phyloP scores from a whole-genome alignment of 1,140 invertebrate species.

The Euura lappo region DNA sequence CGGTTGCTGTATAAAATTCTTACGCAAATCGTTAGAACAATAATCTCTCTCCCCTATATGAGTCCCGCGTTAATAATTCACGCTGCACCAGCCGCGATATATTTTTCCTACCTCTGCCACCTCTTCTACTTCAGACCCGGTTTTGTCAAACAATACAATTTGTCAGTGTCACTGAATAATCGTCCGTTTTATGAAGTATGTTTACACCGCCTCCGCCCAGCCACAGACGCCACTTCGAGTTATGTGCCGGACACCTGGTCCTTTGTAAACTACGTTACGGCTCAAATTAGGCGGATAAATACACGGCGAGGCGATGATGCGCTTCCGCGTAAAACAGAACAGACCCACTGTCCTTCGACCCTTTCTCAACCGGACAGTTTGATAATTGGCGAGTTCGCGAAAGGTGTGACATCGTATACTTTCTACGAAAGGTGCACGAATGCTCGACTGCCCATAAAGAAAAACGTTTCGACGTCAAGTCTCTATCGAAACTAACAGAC shows the following conservation, averaged over 20 bases:
- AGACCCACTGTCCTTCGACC: no score
- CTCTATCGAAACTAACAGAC: no score
- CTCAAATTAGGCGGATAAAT: slow-evolving; percentile 13
- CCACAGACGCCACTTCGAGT: background rate
- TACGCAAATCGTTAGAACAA: slow-evolving; percentile 31
- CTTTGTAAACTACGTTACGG: background rate
- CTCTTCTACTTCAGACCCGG: background rate
- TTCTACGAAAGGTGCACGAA: no score
- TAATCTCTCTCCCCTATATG: slow-evolving; percentile 25
- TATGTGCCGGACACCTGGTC: slow-evolving; percentile 10
- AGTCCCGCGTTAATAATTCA: slow-evolving; percentile 9
- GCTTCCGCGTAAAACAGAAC: no score
- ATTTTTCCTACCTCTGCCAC: slow-evolving; percentile 4
- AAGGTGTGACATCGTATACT: no score
- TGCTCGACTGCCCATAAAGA: no score
- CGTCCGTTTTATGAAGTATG: slow-evolving; percentile 11
- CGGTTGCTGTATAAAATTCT: slow-evolving; percentile 23
- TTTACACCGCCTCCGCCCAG: background rate
- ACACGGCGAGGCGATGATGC: background rate
- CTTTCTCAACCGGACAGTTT: no score
- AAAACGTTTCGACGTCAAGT: no score
- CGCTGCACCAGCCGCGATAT: background rate
- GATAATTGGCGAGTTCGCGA: no score
- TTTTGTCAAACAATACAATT: slow-evolving; percentile 26
- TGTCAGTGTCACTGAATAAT: slow-evolving; percentile 2